Evolutionary conservation across 1,140 invertebrate species (phyloP).

Genomic region (Conus betulinus): DNA sequence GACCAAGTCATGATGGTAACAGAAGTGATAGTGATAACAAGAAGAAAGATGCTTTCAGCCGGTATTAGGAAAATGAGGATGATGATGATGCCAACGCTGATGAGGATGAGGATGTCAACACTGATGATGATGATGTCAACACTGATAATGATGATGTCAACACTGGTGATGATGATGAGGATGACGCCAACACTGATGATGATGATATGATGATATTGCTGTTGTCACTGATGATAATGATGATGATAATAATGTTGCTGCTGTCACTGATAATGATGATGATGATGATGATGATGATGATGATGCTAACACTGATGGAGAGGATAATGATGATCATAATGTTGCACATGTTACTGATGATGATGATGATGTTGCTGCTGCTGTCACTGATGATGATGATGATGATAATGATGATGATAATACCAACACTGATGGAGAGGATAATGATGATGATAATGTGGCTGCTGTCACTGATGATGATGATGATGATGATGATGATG

Average conservation of each 20-base stretch:
- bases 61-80: no score
- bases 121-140: background rate
- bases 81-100: no score
- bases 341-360: background rate
- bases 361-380: background rate
- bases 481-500: no score
- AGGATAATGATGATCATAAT: background rate
- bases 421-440: background rate
- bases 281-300: background rate
- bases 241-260: background rate
- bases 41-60: no score
- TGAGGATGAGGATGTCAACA: background rate
- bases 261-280: background rate
- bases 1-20: no score
- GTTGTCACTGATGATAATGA: background rate
- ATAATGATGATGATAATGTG: background rate
- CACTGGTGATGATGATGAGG: background rate
- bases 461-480: no score
- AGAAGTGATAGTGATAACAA: no score
- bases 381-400: background rate
- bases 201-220: background rate
- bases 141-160: background rate
- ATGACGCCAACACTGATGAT: background rate
- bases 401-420: conserved; percentile 30
- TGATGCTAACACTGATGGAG: background rate